Evolutionary conservation across 64 coral and sea anemone species (phyloP).

Genomic region (Acropora yongei): DNA sequence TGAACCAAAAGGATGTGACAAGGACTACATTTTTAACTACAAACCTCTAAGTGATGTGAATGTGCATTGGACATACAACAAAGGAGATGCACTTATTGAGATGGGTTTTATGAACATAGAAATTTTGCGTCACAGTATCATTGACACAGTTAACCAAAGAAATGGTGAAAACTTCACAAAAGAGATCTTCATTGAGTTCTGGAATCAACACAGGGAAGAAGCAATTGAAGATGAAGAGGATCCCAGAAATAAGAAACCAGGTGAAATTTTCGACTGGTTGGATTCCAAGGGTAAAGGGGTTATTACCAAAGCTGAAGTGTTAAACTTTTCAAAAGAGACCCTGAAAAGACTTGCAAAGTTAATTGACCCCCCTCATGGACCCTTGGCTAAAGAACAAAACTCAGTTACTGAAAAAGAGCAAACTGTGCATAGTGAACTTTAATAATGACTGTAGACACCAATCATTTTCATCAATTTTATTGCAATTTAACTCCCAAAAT

Average conservation of each 20-base stretch:
- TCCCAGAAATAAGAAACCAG: conserved; percentile 1
- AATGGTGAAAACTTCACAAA: conserved; percentile 77
- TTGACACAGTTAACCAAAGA: conserved; percentile 31
- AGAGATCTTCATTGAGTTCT: conserved; percentile 65
- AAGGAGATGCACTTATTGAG: conserved; percentile 90
- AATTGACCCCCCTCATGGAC: conserved; percentile 91
- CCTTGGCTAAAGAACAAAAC: conserved; percentile 3
- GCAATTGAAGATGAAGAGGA: conserved; percentile 64
- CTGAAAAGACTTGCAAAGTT: conserved; percentile 79
- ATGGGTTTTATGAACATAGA: conserved; percentile 99
- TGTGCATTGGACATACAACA: conserved; percentile 98
- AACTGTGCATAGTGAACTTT: background rate
- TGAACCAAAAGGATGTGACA: conserved; percentile 68
- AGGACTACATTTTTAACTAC: conserved; percentile 41
- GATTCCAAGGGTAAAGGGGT: conserved; percentile 50
- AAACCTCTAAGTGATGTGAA: conserved; percentile 74
- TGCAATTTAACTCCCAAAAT: too few species aligned
- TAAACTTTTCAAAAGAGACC: conserved; percentile 57
- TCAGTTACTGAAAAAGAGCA: background rate
- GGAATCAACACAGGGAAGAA: conserved; percentile 38
- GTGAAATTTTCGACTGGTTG: conserved; percentile 59
- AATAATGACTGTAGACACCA: background rate
- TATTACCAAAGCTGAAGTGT: conserved; percentile 69
- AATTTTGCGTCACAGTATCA: conserved; percentile 68
- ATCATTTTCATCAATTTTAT: background rate